These are phyloP conservation scores for Tetramorium alpestre DNA, from an alignment of 1,140 invertebrate species.

Conservation along the genomic window DNA sequence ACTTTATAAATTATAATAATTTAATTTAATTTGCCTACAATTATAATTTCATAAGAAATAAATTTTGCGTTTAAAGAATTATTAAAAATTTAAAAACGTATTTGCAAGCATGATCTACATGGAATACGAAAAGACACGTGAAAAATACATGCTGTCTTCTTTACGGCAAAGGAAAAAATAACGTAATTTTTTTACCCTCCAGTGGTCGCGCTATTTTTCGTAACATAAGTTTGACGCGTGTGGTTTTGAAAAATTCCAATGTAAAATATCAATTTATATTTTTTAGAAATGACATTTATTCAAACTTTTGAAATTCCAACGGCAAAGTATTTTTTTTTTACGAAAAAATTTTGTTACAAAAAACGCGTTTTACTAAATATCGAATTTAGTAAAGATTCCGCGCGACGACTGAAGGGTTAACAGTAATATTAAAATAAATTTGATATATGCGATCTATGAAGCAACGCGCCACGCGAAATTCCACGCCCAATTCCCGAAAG, in stretches of 20 bases:
- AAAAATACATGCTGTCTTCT: background rate
- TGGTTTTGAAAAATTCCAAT: too few species aligned
- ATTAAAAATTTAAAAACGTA: background rate
- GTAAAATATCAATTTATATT: too few species aligned
- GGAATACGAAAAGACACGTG: background rate
- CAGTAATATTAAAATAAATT: background rate
- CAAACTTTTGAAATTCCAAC: too few species aligned
- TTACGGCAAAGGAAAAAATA: background rate
- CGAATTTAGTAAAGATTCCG: too few species aligned
- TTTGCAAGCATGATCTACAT: background rate
- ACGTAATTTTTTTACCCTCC: background rate
- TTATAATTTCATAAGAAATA: background rate
- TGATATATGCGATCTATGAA: background rate
- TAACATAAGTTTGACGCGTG: too few species aligned
- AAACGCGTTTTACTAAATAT: too few species aligned
- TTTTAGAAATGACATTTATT: too few species aligned
- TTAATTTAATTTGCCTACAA: background rate
- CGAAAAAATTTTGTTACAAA: too few species aligned
- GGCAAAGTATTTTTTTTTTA: too few species aligned
- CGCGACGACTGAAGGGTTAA: too few species aligned
- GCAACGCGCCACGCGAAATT: constrained; percentile 60
- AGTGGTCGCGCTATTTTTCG: too few species aligned
- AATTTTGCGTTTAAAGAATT: background rate
- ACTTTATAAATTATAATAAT: too few species aligned
- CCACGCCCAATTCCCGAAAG: constrained; percentile 28